phyloP scores from a whole-genome alignment of 2,888 invertebrate species.

The Leptinotarsa rubiginosa region DNA sequence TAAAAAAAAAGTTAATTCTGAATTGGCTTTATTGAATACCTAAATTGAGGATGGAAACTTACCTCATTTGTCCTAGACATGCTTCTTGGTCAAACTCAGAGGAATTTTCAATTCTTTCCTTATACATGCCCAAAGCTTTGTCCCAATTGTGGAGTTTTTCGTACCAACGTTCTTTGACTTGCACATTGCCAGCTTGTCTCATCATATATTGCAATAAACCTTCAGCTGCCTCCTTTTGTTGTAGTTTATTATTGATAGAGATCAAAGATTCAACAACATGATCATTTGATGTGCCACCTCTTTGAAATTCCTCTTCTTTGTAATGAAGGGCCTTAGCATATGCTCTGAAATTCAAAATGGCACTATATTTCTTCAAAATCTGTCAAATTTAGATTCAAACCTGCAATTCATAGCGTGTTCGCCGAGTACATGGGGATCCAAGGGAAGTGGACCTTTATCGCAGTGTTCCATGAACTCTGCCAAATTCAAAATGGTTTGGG shows the following conservation, averaged over 20 bases:
- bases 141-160: slow-evolving; percentile 99
- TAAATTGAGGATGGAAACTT: not conserved
- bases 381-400: slow-evolving; percentile 54
- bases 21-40: too few species aligned
- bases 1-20: too few species aligned
- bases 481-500: slow-evolving; percentile 94
- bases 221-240: slow-evolving; percentile 97
- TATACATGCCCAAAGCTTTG: slow-evolving; percentile 90
- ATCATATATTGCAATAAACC: slow-evolving; percentile 92
- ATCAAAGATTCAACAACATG: slow-evolving; percentile 94
- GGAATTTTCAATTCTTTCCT: slow-evolving; percentile 76
- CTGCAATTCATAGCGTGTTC: slow-evolving; percentile 95
- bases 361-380: too few species aligned
- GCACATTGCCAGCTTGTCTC: slow-evolving; percentile 77
- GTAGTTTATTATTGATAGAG: slow-evolving; percentile 97
- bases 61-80: slow-evolving; percentile 90
- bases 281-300: slow-evolving; percentile 72
- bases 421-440: slow-evolving; percentile 88
- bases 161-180: slow-evolving; percentile 87
- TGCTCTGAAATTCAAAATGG: slow-evolving; percentile 59
- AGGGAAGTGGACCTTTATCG: slow-evolving; percentile 93
- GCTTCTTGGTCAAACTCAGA: slow-evolving; percentile 77
- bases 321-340: slow-evolving; percentile 89
- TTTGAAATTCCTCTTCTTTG: slow-evolving; percentile 94
- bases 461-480: slow-evolving; percentile 99